Evolutionary conservation across 2,797 vertebrate species (phyloP), one percentile per base, ranked within the genome.

Genomic region (Hephaestus fuliginosus): DNA sequence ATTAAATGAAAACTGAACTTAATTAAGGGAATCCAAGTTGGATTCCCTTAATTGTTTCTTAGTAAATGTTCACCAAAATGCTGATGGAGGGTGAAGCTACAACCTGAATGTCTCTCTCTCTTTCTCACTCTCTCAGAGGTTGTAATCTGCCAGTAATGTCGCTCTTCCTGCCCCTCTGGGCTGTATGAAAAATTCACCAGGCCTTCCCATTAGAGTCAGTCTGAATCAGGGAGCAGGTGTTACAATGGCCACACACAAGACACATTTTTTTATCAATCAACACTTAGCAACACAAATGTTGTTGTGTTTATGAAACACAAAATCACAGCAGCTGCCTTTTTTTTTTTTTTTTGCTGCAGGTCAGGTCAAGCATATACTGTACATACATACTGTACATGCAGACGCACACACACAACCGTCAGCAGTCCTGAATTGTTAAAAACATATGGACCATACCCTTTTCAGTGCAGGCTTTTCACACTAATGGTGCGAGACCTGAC

Each of bases 121-220:
- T 74, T 61, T 71, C 52, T 60, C 67, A 76, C 52, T 46, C 65
- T 86, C 78, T 83, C 65, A 87, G 92, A 92, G 91, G 87, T 89
- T 91, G 89, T 94, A 94, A 94, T 96, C 91, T 93, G 87, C 86
- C 95, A 94, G 93, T 58, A 89, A 92, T 92, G 93, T 93, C 86
- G 85, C 92, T 95, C 91, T 90, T 94, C 89, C 83, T 90, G 49
- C 92, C 94, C 96, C 97, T 96, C 94, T 96, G 95, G 97, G 97
- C 95, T 85, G 91, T 87, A 97, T 97, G 94, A 97, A 97, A 97
- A 96, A 97, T 97, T 97, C 96, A 97, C 96, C 95, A 97, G 95
- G 94, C 93, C 92, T 89, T 92, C 93, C 96, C 96, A 97, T 97
- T 97, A 97, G 95, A 96, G 96, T 97, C 96, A 95, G 88, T 95